Evolutionary conservation across 2,888 invertebrate genomes (phyloP).

Genomic region (Andrena praecox): DNA sequence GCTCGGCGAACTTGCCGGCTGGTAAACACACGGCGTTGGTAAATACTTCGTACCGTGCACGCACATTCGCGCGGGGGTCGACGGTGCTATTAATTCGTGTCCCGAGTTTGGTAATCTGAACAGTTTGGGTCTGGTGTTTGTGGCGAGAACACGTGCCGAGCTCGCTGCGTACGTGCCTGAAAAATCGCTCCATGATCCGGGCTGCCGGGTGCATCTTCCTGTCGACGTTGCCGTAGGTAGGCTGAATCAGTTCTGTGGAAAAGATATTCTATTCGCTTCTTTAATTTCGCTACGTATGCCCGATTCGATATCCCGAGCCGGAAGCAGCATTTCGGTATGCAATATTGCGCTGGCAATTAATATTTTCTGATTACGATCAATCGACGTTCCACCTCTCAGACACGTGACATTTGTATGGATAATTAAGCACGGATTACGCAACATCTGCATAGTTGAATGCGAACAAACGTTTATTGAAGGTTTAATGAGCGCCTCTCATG

Average conservation of each 20-base stretch:
- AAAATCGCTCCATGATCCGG: neutral
- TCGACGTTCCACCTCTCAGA: slow-evolving; percentile 26
- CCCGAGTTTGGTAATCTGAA: neutral
- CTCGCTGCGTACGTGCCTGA: neutral
- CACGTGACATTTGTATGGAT: slow-evolving; percentile 4
- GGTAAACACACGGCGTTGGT: slow-evolving; percentile 17
- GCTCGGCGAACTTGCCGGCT: slow-evolving; percentile 43
- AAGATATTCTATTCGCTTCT: too few relatives aligned
- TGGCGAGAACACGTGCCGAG: neutral
- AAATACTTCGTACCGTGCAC: neutral
- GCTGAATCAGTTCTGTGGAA: neutral
- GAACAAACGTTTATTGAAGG: slow-evolving; percentile 39
- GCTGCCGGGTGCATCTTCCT: neutral
- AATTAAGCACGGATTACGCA: slow-evolving; percentile 38
- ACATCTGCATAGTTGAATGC: neutral
- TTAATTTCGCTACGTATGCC: too few relatives aligned
- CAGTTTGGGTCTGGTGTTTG: neutral
- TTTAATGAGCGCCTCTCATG: slow-evolving; percentile 27
- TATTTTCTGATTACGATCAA: slow-evolving; percentile 10
- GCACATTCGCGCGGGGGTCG: neutral
- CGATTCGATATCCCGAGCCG: too few relatives aligned
- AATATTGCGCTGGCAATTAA: neutral
- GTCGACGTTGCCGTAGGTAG: neutral
- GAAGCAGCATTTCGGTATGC: neutral
- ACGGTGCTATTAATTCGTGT: slow-evolving; percentile 44